Evolutionary conservation across 2,888 invertebrate species (phyloP), one percentile per base, ranked within the genome.

Genomic region (Agonum fuliginosum): DNA sequence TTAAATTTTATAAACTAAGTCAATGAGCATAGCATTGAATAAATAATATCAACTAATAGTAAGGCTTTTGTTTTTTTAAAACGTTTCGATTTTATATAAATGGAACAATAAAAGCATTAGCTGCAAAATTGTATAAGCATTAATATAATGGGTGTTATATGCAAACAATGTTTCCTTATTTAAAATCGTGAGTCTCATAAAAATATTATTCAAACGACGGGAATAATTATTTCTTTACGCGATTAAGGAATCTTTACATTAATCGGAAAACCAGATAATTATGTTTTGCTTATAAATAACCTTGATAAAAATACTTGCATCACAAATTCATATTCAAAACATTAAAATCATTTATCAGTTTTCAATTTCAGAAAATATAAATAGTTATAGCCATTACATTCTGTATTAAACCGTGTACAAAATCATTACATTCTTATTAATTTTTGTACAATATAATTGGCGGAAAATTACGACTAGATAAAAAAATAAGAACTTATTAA

Each of bases 211-310:
- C n/a, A n/a, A n/a, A n/a, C 8, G 12, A 43, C 5, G 43, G 12
- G 14, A 43, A 43, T 43, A n/a, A 43, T 14, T n/a, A 43, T 14
- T 4, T 3, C 43, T 14, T 43, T 43, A 5, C 12, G 14, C 5
- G 14, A 43, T 14, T 43, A 43, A 14, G 12, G 4, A 5, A 43
- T 43, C 24, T 12, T 54, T 62, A 27, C n/a, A 27, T 14, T 62
- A 30, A 62, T 62, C 58, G 30, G 5, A 30, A 54, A 62, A 30
- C 27, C 30, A 62, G 27, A 62, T 62, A 62, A 62, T 62, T 62
- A 62, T 62, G 37, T 37, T 37, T 37, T 37, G 17, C 46, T 46
- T 17, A 4, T 17, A 12, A 62, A 30, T 62, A 62, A 62, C 58
- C 58, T 62, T 62, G 58, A 62, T 54, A 54, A 54, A 24, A 24